These are phyloP conservation scores for Apodemus sylvaticus DNA, from an alignment of 2,113 vertebrate species.

Conservation along the genomic window DNA sequence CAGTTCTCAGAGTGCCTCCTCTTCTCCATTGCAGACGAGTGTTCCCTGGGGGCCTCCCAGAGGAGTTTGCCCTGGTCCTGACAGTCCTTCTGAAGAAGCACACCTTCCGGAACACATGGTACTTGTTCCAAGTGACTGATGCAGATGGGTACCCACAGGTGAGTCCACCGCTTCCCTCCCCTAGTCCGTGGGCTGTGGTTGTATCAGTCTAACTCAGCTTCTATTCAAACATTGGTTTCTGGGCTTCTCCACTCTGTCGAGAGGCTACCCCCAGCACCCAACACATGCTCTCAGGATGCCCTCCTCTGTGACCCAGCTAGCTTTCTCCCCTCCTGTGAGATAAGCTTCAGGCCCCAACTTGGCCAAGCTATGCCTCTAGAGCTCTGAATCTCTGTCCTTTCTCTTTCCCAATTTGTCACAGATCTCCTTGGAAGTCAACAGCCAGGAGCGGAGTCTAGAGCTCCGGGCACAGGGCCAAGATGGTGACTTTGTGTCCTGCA, in stretches of 20 bases:
- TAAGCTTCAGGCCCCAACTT: not conserved
- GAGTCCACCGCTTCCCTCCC: not conserved
- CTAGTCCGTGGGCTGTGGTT: not conserved
- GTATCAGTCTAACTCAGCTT: not conserved
- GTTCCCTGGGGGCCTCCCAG: conserved; percentile 92
- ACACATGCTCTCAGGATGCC: not conserved
- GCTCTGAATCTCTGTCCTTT: conserved; percentile 15
- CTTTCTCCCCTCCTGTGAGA: not conserved
- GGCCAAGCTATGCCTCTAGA: not conserved
- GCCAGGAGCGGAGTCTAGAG: conserved; percentile 90
- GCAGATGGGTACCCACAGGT: conserved; percentile 95
- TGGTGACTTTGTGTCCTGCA: conserved; percentile 79
- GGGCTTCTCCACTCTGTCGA: not conserved
- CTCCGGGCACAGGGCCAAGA: conserved; percentile 84
- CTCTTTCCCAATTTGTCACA: conserved; percentile 69
- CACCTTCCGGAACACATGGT: conserved; percentile 90
- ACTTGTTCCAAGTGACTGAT: conserved; percentile 95
- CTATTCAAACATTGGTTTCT: not conserved
- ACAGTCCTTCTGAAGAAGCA: conserved; percentile 94
- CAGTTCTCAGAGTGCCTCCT: not conserved
- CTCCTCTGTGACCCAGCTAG: not conserved
- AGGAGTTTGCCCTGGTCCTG: conserved; percentile 92
- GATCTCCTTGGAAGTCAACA: conserved; percentile 93
- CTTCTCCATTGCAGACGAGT: conserved; percentile 86
- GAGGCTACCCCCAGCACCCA: not conserved